phyloP scores from a whole-genome alignment of 2,888 invertebrate species.

The Drosophila siamana region DNA sequence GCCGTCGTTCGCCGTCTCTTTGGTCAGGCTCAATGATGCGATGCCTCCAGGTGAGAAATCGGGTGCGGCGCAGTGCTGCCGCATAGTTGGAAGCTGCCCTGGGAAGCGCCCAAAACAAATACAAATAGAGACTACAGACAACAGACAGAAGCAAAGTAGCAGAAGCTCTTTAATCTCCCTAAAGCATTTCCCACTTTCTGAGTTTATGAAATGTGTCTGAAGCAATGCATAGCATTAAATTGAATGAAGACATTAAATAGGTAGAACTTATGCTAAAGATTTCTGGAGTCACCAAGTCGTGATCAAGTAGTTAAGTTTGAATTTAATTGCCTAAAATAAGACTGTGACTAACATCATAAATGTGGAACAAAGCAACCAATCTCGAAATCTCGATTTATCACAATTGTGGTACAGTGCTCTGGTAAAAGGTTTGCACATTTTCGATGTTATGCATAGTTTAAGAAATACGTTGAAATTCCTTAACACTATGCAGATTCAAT shows the following conservation, averaged over 20 bases:
- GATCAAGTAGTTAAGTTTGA: slow-evolving; percentile 55
- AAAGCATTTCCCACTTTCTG: slow-evolving; percentile 47
- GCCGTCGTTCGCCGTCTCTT: slow-evolving; percentile 27
- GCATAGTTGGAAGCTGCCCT: slow-evolving; percentile 30
- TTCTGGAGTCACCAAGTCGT: slow-evolving; percentile 60
- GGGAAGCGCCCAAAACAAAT: slow-evolving; percentile 45
- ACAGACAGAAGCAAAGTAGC: slow-evolving; percentile 32
- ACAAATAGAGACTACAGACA: slow-evolving; percentile 54
- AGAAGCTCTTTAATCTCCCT: slow-evolving; percentile 74
- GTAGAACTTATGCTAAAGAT: slow-evolving; percentile 19
- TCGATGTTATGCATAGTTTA: neutral
- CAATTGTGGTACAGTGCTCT: slow-evolving; percentile 9
- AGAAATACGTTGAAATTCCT: neutral
- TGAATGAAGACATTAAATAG: slow-evolving; percentile 52
- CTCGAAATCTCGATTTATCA: slow-evolving; percentile 1
- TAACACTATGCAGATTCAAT: neutral
- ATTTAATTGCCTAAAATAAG: slow-evolving; percentile 50
- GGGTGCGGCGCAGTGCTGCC: slow-evolving; percentile 49
- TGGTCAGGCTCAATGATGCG: slow-evolving; percentile 40
- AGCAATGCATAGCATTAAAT: slow-evolving; percentile 16
- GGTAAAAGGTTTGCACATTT: neutral
- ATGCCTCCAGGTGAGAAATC: slow-evolving; percentile 74
- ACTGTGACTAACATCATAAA: slow-evolving; percentile 39
- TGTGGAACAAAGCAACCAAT: slow-evolving; percentile 37
- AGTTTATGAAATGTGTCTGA: slow-evolving; percentile 50